Evolutionary conservation across 2,113 vertebrate species (phyloP), one percentile per base, ranked within the genome.

Genomic region (Calypte anna): DNA sequence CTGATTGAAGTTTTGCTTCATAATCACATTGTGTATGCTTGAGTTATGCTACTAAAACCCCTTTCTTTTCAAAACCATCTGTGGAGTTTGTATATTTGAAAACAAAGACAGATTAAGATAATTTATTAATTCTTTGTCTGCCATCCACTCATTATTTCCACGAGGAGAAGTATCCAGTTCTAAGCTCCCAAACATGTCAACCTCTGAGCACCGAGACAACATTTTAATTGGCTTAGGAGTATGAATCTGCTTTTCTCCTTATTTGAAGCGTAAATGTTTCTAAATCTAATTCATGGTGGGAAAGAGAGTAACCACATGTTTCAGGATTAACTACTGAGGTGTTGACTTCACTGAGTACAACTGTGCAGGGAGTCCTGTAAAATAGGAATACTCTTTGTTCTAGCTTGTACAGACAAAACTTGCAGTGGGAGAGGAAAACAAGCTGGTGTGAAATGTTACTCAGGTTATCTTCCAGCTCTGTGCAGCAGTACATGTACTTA

Each of bases 41-140:
- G 87, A 96, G 72, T 96, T 94, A 89, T 61, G 25, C 51, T 86
- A 36, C 75, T 94, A 93, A 96, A 95, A 2, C 43, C 79, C 43
- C 66, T 93, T 95, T 87, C 94, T 92, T 24, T 91, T 95, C 62
- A 91, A 95, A 96, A 69, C 82, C 78, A 80, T 96, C 91, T 97
- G 78, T 46, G 70, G 54, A 72, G 91, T 91, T 84, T 61, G 86
- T 76, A 83, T 90, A 93, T 96, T 96, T 95, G 86, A 93, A 96
- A 96, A 96, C 88, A 96, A 96, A 93, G 67, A 81, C 70, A 93
- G 83, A 95, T 95, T 94, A 97, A 94, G 86, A 93, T 88, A 95
- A 94, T 94, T 95, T 95, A 92, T 95, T 94, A 91, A 86, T 96
- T 90, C 62, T 96, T 96, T 79, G 73, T 95, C 86, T 95, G 61